Evolutionary conservation across 2,797 vertebrate species (phyloP).

Genomic region (Apodemus agrarius): DNA sequence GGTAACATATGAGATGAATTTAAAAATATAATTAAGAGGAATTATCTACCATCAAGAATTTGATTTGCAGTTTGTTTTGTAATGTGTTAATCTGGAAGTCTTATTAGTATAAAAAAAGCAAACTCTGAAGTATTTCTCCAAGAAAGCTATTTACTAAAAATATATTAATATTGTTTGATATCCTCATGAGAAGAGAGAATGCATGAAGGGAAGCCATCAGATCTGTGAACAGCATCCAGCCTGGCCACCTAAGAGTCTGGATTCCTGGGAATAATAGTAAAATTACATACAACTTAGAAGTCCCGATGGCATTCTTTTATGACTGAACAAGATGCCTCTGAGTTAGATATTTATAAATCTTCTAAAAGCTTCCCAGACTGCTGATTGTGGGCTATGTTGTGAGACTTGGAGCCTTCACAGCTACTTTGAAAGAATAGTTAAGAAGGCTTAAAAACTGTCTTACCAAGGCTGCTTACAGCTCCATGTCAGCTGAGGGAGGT

Average conservation of each 20-base stretch:
- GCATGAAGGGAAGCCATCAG: not conserved
- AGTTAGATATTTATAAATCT: not conserved
- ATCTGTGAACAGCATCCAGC: not conserved
- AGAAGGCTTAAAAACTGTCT: not conserved
- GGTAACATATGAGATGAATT: not conserved
- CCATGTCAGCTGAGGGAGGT: not conserved
- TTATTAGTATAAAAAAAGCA: not conserved
- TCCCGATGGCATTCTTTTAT: not conserved
- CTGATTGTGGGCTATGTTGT: not conserved
- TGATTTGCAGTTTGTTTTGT: not conserved
- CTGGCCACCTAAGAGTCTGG: not conserved
- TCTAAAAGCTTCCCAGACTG: not conserved
- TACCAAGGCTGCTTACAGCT: not conserved
- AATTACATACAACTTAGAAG: slow-evolving; percentile 3
- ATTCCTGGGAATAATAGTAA: not conserved
- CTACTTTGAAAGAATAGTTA: not conserved
- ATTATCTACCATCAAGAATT: not conserved
- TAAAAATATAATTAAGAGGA: not conserved
- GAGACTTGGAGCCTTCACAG: not conserved
- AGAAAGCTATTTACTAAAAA: not conserved
- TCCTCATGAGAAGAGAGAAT: not conserved
- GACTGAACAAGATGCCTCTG: not conserved
- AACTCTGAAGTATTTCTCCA: not conserved
- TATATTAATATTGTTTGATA: not conserved
- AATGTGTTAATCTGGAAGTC: not conserved